Base-by-base conservation (phyloP, 2,113 vertebrate species). In the Entelurus aequoreus region DNA sequence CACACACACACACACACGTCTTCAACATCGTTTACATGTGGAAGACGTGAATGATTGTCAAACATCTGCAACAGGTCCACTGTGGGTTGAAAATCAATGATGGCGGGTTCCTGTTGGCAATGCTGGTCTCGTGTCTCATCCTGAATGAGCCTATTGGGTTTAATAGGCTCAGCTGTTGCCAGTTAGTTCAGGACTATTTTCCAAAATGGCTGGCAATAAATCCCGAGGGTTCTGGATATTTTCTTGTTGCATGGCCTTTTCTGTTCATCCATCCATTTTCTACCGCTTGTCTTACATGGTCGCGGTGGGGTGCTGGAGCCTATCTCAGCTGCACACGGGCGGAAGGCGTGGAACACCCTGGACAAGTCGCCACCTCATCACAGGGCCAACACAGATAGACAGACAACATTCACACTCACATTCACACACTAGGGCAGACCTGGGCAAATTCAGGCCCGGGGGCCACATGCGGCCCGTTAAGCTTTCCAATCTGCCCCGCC, bases 161-260 rank as follows among this genome's bases (percentile, higher is more conserved):
- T 46, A 46, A 12, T 12, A 5, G 42, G 42, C 58, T 75, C 74
- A 69, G 72, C 72, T 86, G 83, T 63, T 76, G 59, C 65, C 79
- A 60, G 67, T 82, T 65, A 77, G 74, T 72, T 70, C 44, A 52
- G 72, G 73, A 64, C 63, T 68, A 57, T 74, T 80, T 68, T 63
- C 28, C 65, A 77, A 78, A 73, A 75, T 66, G 80, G 78, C 77
- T 78, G 62, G 64, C 71, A 55, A 47, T 54, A 62, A 76, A 72
- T 73, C 73, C 76, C 53, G 69, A 79, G 76, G 79, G 28, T 28
- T 72, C 44, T 75, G 55, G 9, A n/a, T 44, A 16, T 60, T 52
- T 56, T 4, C 8, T 5, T 62, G 10, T 38, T 46, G n/a, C 63
- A 62, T 28, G 19, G 16, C 15, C 51, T 54, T 67, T 40, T 48